Percentiles rank a stretch among this genome's conserved stretches.
Conservation (phyloP, 2,113 vertebrate species). For the Neogobius melanostomus region DNA sequence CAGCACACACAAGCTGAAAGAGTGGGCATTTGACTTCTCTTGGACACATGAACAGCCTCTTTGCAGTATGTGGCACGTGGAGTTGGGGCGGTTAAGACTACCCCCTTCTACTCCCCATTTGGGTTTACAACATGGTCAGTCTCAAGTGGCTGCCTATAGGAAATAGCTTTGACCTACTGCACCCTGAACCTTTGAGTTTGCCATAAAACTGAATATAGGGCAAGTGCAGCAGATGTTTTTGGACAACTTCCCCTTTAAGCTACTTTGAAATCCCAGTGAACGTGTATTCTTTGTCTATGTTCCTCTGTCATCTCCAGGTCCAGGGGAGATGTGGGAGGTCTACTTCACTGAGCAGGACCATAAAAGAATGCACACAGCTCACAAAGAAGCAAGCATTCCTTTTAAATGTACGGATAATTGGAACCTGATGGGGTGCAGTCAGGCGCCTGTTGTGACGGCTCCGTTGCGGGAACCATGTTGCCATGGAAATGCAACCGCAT, state of each 20-base stretch:
- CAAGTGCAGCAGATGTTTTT: constrained; percentile 67
- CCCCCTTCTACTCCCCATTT: constrained; percentile 21
- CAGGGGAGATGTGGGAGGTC: constrained; percentile 69
- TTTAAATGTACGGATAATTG: constrained; percentile 77
- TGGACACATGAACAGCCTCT: constrained; percentile 23
- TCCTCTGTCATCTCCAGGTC: constrained; percentile 40
- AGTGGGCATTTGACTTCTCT: constrained; percentile 26
- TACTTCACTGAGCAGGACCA: constrained; percentile 48
- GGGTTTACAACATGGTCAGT: constrained; percentile 46
- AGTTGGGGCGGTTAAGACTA: not conserved
- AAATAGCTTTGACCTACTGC: constrained; percentile 66
- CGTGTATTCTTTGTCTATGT: constrained; percentile 37
- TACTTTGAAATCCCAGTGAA: constrained; percentile 34
- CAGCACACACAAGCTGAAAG: constrained; percentile 32
- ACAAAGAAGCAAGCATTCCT: constrained; percentile 71
- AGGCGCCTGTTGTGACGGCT: constrained; percentile 73
- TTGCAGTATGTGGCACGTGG: constrained; percentile 13
- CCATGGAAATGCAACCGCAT: constrained; percentile 59
- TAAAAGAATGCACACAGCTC: constrained; percentile 62
- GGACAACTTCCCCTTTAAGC: constrained; percentile 26
- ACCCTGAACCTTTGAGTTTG: constrained; percentile 42
- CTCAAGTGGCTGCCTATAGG: constrained; percentile 53
- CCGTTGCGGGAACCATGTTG: constrained; percentile 46
- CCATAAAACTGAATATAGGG: constrained; percentile 56
- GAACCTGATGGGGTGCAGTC: constrained; percentile 71